phyloP scores from a whole-genome alignment of 2,113 vertebrate species.

The Pomatorhinus ruficollis region DNA sequence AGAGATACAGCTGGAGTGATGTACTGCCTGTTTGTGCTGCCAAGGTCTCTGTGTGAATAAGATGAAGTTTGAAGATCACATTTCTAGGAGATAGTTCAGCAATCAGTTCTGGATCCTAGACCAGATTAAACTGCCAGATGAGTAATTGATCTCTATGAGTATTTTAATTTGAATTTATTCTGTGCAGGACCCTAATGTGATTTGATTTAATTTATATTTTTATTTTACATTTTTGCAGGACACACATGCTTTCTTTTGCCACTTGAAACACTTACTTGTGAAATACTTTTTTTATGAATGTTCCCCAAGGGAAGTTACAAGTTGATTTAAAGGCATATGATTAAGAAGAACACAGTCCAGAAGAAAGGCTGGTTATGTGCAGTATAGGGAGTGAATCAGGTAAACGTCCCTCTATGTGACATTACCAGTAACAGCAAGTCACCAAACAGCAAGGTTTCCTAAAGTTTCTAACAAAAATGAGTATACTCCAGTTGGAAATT shows the following conservation, averaged over 20 bases:
- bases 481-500: neutral
- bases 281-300: neutral
- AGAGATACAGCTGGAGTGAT: conserved; percentile 51
- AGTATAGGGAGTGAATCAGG: neutral
- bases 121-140: conserved; percentile 45
- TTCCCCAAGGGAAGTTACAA: neutral
- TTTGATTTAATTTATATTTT: neutral
- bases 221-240: neutral
- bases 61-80: conserved; percentile 49
- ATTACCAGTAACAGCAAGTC: neutral
- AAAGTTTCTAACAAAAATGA: neutral
- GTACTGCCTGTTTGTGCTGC: conserved; percentile 60
- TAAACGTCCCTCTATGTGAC: neutral
- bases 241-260: neutral
- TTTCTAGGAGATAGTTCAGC: conserved; percentile 51
- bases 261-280: neutral
- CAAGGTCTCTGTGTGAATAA: conserved; percentile 54
- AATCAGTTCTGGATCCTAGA: conserved; percentile 47
- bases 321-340: conserved; percentile 10
- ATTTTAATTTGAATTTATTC: conserved; percentile 45
- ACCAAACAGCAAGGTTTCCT: neutral
- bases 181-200: neutral
- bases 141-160: conserved; percentile 18
- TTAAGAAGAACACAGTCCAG: neutral
- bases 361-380: neutral